A percentile compares a stretch with the other conserved stretches of the same genome.
phyloP scores from a whole-genome alignment of 2,888 invertebrate genomes.

The Drosophila demipolita region DNA sequence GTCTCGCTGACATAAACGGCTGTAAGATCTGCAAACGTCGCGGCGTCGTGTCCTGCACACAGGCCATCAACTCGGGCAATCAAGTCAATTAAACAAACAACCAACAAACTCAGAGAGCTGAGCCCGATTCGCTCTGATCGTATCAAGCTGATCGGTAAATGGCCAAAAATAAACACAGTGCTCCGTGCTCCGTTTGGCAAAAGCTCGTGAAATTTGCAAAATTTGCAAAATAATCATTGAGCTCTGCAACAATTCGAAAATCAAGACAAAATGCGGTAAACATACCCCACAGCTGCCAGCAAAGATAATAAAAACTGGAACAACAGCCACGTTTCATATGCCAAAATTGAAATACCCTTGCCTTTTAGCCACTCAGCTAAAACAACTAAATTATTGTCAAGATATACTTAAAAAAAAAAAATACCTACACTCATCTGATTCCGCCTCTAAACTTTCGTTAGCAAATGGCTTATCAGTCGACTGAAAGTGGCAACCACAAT shows the following conservation, averaged over 20 bases:
- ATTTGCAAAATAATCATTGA: constrained; percentile 65
- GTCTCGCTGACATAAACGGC: constrained; percentile 60
- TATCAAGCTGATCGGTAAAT: constrained; percentile 41
- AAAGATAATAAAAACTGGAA: constrained; percentile 18
- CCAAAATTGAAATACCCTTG: constrained; percentile 22
- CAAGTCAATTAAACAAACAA: constrained; percentile 81
- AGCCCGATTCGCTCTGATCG: constrained; percentile 28
- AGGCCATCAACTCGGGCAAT: constrained; percentile 69
- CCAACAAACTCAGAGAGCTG: constrained; percentile 15
- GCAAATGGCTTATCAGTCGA: neutral
- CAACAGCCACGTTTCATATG: constrained; percentile 1
- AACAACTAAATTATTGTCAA: neutral
- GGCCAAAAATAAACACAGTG: constrained; percentile 49
- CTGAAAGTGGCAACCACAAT: neutral
- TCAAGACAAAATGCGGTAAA: constrained; percentile 60
- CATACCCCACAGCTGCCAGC: constrained; percentile 6
- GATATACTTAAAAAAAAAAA: neutral
- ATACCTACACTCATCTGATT: neutral
- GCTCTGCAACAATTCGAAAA: constrained; percentile 65
- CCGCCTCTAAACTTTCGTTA: neutral
- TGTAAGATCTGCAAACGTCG: constrained; percentile 26
- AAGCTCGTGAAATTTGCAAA: constrained; percentile 57
- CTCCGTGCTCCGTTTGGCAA: neutral
- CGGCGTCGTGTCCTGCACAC: constrained; percentile 63
- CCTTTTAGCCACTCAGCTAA: neutral